Percentiles rank a stretch among this genome's conserved stretches.
Conservation (phyloP, 2,113 vertebrate genomes). For the Solea solea region DNA sequence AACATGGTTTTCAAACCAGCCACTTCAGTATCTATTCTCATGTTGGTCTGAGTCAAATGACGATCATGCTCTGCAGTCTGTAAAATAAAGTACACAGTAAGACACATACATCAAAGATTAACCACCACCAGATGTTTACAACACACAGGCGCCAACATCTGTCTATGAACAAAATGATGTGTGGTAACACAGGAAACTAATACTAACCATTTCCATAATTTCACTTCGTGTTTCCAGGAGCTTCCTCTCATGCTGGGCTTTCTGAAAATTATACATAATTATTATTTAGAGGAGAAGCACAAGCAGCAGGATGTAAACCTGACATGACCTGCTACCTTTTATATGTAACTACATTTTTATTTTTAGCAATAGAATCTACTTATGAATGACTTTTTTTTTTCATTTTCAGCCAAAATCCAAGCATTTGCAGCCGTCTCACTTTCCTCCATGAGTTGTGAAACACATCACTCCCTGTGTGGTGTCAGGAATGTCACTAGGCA, state of each 20-base stretch:
- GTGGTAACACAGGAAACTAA: not conserved
- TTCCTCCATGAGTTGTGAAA: too few species aligned
- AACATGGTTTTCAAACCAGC: slow-evolving; percentile 97
- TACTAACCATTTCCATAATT: slow-evolving; percentile 91
- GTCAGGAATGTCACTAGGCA: too few species aligned
- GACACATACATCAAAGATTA: not conserved
- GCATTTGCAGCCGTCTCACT: too few species aligned
- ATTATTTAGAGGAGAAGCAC: not conserved
- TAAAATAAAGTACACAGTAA: not conserved
- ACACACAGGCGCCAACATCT: not conserved
- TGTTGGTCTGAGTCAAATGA: slow-evolving; percentile 88
- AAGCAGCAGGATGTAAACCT: not conserved
- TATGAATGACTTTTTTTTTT: too few species aligned
- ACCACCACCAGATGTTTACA: not conserved
- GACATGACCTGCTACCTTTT: not conserved
- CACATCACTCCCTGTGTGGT: too few species aligned
- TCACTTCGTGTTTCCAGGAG: slow-evolving; percentile 88
- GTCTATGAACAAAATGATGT: too few species aligned
- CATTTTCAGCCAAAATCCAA: too few species aligned
- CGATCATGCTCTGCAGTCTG: slow-evolving; percentile 91
- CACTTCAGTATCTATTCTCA: slow-evolving; percentile 96
- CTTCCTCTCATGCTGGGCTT: slow-evolving; percentile 88
- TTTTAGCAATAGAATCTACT: too few species aligned
- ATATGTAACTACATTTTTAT: too few species aligned
- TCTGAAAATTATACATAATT: slow-evolving; percentile 74